These are phyloP conservation scores for Prunella strophiata DNA, from an alignment of 2,797 vertebrate species.

Conservation along the genomic window DNA sequence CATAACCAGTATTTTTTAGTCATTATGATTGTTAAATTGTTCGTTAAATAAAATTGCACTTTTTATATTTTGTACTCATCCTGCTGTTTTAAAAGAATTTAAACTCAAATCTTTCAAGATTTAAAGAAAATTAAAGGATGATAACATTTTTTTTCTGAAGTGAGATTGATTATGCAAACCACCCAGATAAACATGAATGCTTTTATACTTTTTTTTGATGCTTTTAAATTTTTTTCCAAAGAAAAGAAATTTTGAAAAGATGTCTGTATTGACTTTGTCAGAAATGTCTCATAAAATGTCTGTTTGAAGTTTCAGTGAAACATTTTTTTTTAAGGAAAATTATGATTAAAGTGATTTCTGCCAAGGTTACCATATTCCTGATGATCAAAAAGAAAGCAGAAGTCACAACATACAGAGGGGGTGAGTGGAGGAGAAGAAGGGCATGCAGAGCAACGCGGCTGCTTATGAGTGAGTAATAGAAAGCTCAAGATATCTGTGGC, in stretches of 20 bases:
- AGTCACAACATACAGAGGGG: neutral
- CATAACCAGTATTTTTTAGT: neutral
- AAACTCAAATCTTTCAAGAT: neutral
- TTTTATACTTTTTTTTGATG: neutral
- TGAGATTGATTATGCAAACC: neutral
- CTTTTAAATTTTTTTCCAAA: neutral
- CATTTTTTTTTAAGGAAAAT: neutral
- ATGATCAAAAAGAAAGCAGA: neutral
- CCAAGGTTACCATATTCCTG: neutral
- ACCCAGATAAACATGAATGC: neutral
- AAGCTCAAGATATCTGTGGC: neutral
- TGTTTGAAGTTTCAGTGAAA: neutral
- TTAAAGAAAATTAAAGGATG: neutral
- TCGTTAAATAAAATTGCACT: neutral
- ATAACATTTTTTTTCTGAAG: neutral
- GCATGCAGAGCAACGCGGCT: rapidly evolving
- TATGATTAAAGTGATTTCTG: neutral
- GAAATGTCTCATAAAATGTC: neutral
- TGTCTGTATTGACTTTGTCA: neutral
- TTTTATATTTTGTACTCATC: neutral
- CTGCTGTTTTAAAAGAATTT: neutral
- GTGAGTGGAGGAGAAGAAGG: neutral
- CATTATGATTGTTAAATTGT: neutral
- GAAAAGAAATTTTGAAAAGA: neutral
- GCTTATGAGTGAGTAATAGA: neutral